phyloP scores from a whole-genome alignment of 2,113 vertebrate genomes.

The Notarius lentiginosus region DNA sequence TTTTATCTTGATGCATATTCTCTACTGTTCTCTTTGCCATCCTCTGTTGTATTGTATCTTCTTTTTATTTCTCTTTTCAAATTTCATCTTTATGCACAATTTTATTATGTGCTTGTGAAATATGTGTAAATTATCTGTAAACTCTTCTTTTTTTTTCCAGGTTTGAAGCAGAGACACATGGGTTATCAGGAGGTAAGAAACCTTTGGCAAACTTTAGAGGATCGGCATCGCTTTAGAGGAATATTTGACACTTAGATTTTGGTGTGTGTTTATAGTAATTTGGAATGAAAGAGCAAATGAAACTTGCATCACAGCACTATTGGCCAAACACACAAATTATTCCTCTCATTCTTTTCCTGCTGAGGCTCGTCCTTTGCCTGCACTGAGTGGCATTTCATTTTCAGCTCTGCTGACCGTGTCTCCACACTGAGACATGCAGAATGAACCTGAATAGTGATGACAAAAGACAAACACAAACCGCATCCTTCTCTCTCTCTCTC shows the following conservation, averaged over 20 bases:
- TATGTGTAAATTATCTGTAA: background rate
- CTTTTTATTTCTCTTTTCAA: background rate
- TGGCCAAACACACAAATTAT: background rate
- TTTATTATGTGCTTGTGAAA: background rate
- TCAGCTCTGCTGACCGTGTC: slow-evolving; percentile 5
- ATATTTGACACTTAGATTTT: background rate
- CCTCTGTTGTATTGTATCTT: background rate
- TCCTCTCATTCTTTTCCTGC: background rate
- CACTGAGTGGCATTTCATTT: background rate
- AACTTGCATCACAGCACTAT: background rate
- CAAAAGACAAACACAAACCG: background rate
- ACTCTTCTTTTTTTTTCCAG: slow-evolving; percentile 32
- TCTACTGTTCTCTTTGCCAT: background rate
- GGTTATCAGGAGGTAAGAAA: slow-evolving; percentile 67
- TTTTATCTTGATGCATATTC: background rate
- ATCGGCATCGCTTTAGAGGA: background rate
- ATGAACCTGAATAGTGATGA: slow-evolving; percentile 16
- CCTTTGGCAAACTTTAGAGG: background rate
- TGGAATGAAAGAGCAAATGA: background rate
- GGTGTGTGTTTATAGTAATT: background rate
- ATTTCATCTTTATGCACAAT: too few species aligned
- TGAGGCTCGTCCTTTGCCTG: background rate
- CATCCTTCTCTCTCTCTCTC: background rate
- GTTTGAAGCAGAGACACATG: slow-evolving; percentile 66
- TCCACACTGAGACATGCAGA: slow-evolving; percentile 14